Conservation (phyloP, 2,888 invertebrate genomes). For the Ceriagrion tenellum region DNA sequence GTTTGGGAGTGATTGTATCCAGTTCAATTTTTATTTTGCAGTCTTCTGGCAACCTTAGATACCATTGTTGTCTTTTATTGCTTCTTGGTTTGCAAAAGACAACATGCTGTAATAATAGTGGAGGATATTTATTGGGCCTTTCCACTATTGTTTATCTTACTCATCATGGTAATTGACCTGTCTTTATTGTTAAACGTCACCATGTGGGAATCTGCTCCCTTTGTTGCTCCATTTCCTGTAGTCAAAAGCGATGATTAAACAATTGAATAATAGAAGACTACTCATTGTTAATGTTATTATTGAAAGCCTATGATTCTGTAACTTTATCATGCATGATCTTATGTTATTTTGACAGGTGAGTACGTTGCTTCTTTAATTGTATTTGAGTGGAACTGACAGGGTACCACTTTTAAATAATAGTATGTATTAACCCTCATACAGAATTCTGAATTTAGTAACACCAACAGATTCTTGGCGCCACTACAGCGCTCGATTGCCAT, state of each 20-base stretch:
- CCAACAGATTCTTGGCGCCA: too few species aligned
- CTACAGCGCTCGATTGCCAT: too few species aligned
- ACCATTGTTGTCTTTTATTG: slow-evolving; percentile 66
- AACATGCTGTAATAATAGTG: not conserved
- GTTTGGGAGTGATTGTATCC: not conserved
- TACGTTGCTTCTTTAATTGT: not conserved
- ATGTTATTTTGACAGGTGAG: not conserved
- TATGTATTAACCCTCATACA: too few species aligned
- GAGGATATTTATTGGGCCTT: slow-evolving; percentile 38
- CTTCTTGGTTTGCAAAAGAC: slow-evolving; percentile 43
- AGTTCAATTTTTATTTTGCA: not conserved
- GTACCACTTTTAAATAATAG: too few species aligned
- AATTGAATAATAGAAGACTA: not conserved
- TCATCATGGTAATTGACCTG: not conserved
- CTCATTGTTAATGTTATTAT: not conserved
- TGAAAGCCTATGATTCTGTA: not conserved
- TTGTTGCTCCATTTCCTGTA: not conserved
- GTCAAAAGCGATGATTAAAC: not conserved
- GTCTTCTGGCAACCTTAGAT: not conserved
- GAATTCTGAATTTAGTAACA: too few species aligned
- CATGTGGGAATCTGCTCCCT: not conserved
- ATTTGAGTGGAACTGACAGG: not conserved
- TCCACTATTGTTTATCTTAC: slow-evolving; percentile 2
- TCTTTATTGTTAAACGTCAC: not conserved
- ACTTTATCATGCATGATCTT: not conserved